Conservation (phyloP, 2,797 vertebrate species). For the Podarcis lilfordi region DNA sequence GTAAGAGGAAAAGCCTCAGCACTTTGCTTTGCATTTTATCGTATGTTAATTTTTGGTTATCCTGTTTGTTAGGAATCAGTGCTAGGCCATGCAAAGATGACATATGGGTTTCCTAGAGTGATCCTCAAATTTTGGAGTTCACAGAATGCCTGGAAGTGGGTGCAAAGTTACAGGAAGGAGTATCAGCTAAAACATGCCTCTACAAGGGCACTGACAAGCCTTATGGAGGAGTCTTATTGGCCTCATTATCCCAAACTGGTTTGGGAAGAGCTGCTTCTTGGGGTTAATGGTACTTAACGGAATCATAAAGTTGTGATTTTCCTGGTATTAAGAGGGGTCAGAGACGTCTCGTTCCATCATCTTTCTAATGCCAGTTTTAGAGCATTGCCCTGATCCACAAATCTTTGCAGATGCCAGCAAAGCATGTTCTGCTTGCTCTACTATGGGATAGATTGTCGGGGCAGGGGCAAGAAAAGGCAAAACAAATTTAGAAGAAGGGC, state of each 20-base stretch:
- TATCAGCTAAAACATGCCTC: background rate
- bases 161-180: background rate
- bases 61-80: background rate
- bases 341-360: background rate
- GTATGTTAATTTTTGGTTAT: background rate
- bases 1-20: slow-evolving; percentile 15
- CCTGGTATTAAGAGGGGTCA: background rate
- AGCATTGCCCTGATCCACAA: background rate
- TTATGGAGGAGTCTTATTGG: background rate
- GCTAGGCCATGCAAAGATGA: slow-evolving; percentile 3
- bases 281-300: background rate
- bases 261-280: background rate
- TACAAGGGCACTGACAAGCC: background rate
- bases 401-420: background rate
- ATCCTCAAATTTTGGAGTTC: background rate
- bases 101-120: rapidly evolving
- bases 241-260: background rate
- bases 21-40: background rate
- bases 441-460: background rate
- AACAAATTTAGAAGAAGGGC: background rate
- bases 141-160: background rate
- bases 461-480: background rate
- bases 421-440: too few species aligned
- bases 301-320: background rate
- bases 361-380: background rate